phyloP scores from a whole-genome alignment of 1,140 invertebrate genomes.

The Plodia interpunctella region DNA sequence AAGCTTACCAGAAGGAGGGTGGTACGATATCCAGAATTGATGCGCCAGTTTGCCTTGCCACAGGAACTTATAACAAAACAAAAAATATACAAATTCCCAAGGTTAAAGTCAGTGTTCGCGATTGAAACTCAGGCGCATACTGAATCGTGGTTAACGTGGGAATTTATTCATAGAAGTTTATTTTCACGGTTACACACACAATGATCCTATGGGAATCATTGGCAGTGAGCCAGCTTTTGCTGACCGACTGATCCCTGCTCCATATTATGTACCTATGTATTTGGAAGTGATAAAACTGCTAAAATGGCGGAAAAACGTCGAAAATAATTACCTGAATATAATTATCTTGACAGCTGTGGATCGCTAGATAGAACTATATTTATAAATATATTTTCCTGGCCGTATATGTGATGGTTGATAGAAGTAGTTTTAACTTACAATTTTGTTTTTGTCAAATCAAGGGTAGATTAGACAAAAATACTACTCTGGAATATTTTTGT shows the following conservation, averaged over 20 bases:
- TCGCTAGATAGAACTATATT: too few species aligned
- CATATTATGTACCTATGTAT: too few species aligned
- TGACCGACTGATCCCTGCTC: constrained; percentile 13
- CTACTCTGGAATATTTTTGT: too few species aligned
- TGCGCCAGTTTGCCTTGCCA: constrained; percentile 78
- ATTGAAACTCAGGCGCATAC: constrained; percentile 29
- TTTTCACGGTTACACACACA: constrained; percentile 49
- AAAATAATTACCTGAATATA: too few species aligned
- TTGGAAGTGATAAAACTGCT: neutral
- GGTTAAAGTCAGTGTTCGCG: constrained; percentile 17
- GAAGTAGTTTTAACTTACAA: too few species aligned
- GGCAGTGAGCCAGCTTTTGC: constrained; percentile 41
- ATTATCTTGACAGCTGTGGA: too few species aligned
- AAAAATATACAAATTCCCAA: constrained; percentile 3
- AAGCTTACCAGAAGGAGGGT: constrained; percentile 75
- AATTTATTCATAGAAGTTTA: constrained; percentile 70
- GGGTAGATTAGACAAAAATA: too few species aligned
- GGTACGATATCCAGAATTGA: constrained; percentile 85
- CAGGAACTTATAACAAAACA: constrained; percentile 8
- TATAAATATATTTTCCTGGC: too few species aligned
- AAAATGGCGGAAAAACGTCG: too few species aligned
- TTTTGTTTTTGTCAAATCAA: too few species aligned
- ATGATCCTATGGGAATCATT: constrained; percentile 38
- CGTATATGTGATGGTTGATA: too few species aligned
- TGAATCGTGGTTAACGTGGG: constrained; percentile 42